Base-by-base conservation (phyloP, 1,140 invertebrate species). In the Globodera ellingtonae region DNA sequence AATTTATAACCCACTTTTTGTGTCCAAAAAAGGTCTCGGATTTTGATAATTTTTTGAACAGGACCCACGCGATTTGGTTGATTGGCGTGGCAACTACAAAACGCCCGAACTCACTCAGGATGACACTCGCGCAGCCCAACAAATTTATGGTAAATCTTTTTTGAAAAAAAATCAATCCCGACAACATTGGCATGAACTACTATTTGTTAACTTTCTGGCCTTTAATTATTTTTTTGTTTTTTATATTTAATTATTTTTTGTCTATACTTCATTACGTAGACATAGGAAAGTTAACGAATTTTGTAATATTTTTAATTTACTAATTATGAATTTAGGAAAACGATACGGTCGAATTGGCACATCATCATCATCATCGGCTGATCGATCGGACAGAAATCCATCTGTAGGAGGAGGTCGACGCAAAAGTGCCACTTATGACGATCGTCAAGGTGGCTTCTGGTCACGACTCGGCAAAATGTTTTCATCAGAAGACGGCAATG, bases 81-180 rank as follows among this genome's bases (percentile, higher is more conserved):
- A 77, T 66, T 77, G 75, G 75, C 52, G 75, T 50, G 69, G 69
- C 50, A 77, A 77, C 47, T 77, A 77, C 50, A 65, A 65, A 77
- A 70, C 10, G 69, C 75, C 75, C 18, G 62, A 77, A 44, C 75
- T 77, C 44, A 77, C 75, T 15, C 21, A 15, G 48, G 75, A 77
- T 66, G 75, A 77, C 47, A 50, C 67, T n/a, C 65, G 48, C 9
- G 75, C 75, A 48, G 75, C 75, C 6, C 65, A 77, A 66, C 46
- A 59, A 67, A 67, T 77, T 65, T 77, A 77, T 47, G 75, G 75
- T 77, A 66, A 75, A 75, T 50, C 2, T 52, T 13, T 52, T 4
- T 52, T 52, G 7, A 52, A 52, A 52, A 52, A 52, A 52, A 3
- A 8, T 10, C 10, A 52, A 52, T 52, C 1, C 35, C 1, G 6